phyloP scores from a whole-genome alignment of 1,140 invertebrate species.

The Trypoxylus dichotomus region DNA sequence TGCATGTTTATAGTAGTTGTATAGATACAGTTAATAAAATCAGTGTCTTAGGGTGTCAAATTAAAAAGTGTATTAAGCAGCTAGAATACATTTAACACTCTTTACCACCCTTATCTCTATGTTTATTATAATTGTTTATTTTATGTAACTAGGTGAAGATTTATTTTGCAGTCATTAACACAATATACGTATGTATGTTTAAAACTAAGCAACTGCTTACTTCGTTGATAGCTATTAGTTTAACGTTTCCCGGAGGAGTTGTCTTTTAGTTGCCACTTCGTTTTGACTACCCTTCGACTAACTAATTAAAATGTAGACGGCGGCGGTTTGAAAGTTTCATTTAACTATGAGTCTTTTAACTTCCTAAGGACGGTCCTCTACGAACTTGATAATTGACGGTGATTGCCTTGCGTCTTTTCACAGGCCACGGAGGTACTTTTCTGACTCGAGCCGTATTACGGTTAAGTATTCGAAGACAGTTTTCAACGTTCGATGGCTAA shows the following conservation, averaged over 20 bases:
- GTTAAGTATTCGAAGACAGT: too few relatives aligned
- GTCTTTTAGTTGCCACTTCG: background rate
- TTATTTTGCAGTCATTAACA: too few relatives aligned
- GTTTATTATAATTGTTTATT: too few relatives aligned
- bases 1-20: too few relatives aligned
- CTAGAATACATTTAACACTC: too few relatives aligned
- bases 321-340: conserved; percentile 8
- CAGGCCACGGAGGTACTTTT: background rate
- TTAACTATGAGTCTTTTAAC: background rate
- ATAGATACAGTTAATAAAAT: too few relatives aligned
- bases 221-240: background rate
- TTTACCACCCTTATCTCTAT: too few relatives aligned
- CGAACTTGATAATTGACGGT: conserved; percentile 4
- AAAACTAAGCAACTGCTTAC: background rate
- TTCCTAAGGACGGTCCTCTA: background rate
- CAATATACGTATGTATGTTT: too few relatives aligned
- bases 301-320: conserved; percentile 9
- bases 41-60: too few relatives aligned
- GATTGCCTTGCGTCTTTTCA: background rate
- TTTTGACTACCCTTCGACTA: background rate
- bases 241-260: background rate
- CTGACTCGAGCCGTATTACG: background rate
- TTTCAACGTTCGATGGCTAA: too few relatives aligned
- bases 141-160: too few relatives aligned
- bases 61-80: too few relatives aligned